phyloP scores from a whole-genome alignment of 2,797 vertebrate genomes.

The Lepus townsendii region DNA sequence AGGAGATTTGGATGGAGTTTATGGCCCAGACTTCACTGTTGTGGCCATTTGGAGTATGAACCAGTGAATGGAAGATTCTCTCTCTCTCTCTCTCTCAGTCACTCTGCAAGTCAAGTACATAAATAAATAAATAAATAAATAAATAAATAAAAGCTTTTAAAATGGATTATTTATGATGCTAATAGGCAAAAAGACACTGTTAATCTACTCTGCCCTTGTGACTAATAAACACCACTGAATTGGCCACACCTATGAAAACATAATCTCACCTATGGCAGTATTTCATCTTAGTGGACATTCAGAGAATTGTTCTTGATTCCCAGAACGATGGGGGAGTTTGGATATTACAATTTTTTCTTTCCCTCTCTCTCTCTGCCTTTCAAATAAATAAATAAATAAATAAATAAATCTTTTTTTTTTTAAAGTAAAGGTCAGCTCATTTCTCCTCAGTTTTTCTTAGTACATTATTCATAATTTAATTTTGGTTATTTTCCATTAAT shows the following conservation, averaged over 20 bases:
- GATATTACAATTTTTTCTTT: not conserved
- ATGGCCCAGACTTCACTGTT: too few species aligned
- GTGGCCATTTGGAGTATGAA: too few species aligned
- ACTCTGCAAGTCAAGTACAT: too few species aligned
- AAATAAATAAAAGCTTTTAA: too few species aligned
- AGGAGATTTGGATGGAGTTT: too few species aligned
- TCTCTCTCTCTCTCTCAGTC: too few species aligned
- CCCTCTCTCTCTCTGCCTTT: too few species aligned
- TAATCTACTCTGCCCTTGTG: not conserved
- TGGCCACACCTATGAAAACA: not conserved
- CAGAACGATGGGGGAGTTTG: not conserved
- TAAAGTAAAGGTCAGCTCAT: not conserved
- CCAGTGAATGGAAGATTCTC: too few species aligned
- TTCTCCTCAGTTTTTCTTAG: not conserved
- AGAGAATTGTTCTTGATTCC: not conserved
- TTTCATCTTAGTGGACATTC: not conserved
- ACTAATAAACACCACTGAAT: not conserved
- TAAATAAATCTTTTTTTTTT: not conserved
- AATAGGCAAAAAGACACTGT: not conserved
- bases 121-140: too few species aligned
- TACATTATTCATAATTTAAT: constrained; percentile 47
- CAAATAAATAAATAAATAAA: too few species aligned
- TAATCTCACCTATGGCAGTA: not conserved
- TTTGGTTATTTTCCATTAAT: constrained; percentile 12
- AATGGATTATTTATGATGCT: not conserved